Evolutionary conservation across 2,797 vertebrate species (phyloP).

Genomic region (Aselliscus stoliczkanus): DNA sequence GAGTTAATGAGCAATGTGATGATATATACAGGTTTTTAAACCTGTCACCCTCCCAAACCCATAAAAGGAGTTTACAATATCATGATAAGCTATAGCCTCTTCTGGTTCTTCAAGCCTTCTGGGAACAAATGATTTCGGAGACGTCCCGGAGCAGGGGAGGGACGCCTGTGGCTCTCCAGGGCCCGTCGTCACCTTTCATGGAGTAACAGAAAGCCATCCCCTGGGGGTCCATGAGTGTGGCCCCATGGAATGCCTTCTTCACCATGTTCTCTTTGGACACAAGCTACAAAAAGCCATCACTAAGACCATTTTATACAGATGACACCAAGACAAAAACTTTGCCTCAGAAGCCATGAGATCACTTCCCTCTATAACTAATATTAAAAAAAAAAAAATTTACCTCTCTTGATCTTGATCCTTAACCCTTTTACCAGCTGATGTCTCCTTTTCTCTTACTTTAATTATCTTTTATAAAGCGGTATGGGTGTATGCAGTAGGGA

Average conservation of each 20-base stretch:
- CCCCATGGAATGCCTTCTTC: background rate
- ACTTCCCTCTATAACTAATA: background rate
- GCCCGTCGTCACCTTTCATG: too few species aligned
- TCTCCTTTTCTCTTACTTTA: background rate
- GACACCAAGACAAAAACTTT: background rate
- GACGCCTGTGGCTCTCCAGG: rapidly evolving
- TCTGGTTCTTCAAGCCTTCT: background rate
- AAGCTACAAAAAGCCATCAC: background rate
- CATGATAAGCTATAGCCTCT: rapidly evolving
- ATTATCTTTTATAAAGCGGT: background rate
- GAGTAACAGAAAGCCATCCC: rapidly evolving
- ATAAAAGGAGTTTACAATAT: too few species aligned
- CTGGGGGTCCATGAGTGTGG: rapidly evolving
- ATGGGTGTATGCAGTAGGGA: background rate
- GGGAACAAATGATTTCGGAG: rapidly evolving
- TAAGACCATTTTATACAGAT: background rate
- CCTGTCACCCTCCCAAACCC: background rate
- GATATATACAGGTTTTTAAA: background rate
- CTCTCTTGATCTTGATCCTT: background rate
- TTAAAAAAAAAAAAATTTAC: background rate
- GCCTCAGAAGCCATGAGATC: rapidly evolving
- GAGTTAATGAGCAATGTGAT: rapidly evolving
- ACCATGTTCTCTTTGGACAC: rapidly evolving
- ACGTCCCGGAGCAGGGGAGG: rapidly evolving
- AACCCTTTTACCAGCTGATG: background rate